Evolutionary conservation across 2,113 vertebrate genomes (phyloP), one percentile per base, ranked within the genome.

Genomic region (Planiliza haematocheilus): DNA sequence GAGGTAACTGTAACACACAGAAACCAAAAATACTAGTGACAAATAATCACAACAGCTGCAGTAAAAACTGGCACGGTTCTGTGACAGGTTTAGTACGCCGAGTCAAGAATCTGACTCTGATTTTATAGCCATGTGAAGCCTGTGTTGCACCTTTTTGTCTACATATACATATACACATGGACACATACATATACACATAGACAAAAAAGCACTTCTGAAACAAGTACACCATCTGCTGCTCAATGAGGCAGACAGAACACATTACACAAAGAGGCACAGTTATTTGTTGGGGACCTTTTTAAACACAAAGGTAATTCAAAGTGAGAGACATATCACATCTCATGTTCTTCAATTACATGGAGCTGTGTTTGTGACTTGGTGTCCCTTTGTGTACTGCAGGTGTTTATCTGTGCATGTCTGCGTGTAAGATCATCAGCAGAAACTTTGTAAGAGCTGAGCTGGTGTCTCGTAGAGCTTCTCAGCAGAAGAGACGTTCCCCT

Each of bases 301-400:
- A 59, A 83, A 48, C 70, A 62, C 79, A 70, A 48, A 77, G 79
- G 75, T 86, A 79, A 79, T 84, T 82, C 65, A 76, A 77, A 77
- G 74, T 74, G 71, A 77, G 71, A 52, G 63, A 60, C 20, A 4
- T 1, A 3, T 78, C 73, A 59, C 55, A 82, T 78, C 50, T 66
- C 37, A 36, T 41, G 14, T 38, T 79, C 39, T 16, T 69, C 11
- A 37, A 37, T 21, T 38, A 24, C 10, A 42, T 11, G 7, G 16
- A 56, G 18, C 8, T 49, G 43, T 37, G 18, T 66, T 57, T 75
- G 58, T 34, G 46, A 56, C 71, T 46, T 65, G 9, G 18, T 38
- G 18, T 76, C 45, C 18, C 46, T 68, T 49, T 63, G 66, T 73
- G 68, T 60, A 11, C 69, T 65, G 50, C 59, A 53, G 58, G 63